A percentile compares a stretch with the other conserved stretches of the same genome.
Evolutionary conservation across 1,140 invertebrate genomes (phyloP).

Genomic region (Penaeus japonicus): DNA sequence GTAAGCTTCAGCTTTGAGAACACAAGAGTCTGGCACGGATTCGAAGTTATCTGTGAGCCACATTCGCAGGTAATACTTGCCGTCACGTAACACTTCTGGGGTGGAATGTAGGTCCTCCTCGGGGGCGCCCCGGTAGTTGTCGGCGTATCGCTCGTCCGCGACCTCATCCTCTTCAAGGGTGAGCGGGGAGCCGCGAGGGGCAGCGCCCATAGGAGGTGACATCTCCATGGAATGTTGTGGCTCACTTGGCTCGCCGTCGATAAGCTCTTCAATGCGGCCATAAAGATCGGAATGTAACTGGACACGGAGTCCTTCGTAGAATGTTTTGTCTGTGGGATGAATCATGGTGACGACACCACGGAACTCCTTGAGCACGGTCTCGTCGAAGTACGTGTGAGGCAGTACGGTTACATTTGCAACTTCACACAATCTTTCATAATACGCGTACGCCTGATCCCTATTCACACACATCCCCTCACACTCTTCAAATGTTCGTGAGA

Average conservation of each 20-base stretch:
- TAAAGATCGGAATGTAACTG: slow-evolving; percentile 32
- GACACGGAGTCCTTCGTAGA: slow-evolving; percentile 53
- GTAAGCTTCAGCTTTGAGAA: slow-evolving; percentile 58
- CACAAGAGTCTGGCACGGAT: slow-evolving; percentile 56
- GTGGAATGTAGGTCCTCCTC: slow-evolving; percentile 51
- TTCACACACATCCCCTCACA: slow-evolving; percentile 45
- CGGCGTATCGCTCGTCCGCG: slow-evolving; percentile 37
- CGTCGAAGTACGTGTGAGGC: slow-evolving; percentile 39
- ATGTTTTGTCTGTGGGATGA: slow-evolving; percentile 30
- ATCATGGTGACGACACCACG: slow-evolving; percentile 43
- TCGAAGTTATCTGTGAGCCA: slow-evolving; percentile 59
- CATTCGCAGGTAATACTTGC: slow-evolving; percentile 57
- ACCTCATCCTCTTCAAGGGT: slow-evolving; percentile 48
- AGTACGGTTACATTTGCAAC: not conserved
- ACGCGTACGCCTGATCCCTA: slow-evolving; percentile 51
- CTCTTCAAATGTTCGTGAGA: slow-evolving; percentile 27
- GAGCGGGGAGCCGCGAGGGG: slow-evolving; percentile 44
- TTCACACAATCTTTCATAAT: slow-evolving; percentile 44
- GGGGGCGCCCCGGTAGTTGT: slow-evolving; percentile 21
- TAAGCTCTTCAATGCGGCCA: slow-evolving; percentile 47
- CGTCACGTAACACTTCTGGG: slow-evolving; percentile 55
- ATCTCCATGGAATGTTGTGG: slow-evolving; percentile 34
- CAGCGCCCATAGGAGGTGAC: slow-evolving; percentile 43
- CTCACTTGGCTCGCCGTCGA: slow-evolving; percentile 1
- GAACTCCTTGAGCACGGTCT: slow-evolving; percentile 47